phyloP scores from a whole-genome alignment of 2,797 vertebrate genomes.

The Lepus oiostolus region DNA sequence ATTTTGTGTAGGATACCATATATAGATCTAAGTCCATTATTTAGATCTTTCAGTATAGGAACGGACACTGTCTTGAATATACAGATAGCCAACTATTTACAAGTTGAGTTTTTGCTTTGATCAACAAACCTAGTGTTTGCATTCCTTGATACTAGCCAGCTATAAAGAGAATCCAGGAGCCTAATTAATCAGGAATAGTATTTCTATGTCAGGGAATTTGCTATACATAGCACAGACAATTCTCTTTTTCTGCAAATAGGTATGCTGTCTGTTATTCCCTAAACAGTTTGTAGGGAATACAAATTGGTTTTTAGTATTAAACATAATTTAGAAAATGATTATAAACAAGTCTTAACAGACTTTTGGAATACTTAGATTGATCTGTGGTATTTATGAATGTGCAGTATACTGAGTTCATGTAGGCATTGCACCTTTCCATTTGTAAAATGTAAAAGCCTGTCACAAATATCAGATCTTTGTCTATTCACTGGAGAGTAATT shows the following conservation, averaged over 20 bases:
- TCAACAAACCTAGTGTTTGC: slow-evolving; percentile 8
- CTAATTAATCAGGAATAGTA: slow-evolving; percentile 43
- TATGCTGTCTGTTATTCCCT: slow-evolving; percentile 66
- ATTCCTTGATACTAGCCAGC: slow-evolving; percentile 15
- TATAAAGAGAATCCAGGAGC: not conserved
- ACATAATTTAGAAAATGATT: slow-evolving; percentile 60
- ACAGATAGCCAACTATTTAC: not conserved
- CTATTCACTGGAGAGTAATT: slow-evolving; percentile 34
- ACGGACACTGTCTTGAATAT: slow-evolving; percentile 7
- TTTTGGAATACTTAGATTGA: slow-evolving; percentile 58
- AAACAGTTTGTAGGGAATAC: slow-evolving; percentile 70
- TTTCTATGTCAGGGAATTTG: slow-evolving; percentile 21
- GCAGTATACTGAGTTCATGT: slow-evolving; percentile 33
- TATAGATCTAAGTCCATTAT: not conserved
- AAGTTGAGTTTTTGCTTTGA: slow-evolving; percentile 49
- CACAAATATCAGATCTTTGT: not conserved
- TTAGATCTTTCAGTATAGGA: not conserved
- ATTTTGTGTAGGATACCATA: not conserved
- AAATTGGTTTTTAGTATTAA: slow-evolving; percentile 62
- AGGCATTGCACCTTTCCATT: not conserved
- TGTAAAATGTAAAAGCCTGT: not conserved
- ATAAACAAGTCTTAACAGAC: not conserved
- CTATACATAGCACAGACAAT: not conserved
- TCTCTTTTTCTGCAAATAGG: slow-evolving; percentile 37
- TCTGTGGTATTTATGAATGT: slow-evolving; percentile 3